Evolutionary conservation across 2,797 vertebrate genomes (phyloP).

Genomic region (Oreortyx pictus): DNA sequence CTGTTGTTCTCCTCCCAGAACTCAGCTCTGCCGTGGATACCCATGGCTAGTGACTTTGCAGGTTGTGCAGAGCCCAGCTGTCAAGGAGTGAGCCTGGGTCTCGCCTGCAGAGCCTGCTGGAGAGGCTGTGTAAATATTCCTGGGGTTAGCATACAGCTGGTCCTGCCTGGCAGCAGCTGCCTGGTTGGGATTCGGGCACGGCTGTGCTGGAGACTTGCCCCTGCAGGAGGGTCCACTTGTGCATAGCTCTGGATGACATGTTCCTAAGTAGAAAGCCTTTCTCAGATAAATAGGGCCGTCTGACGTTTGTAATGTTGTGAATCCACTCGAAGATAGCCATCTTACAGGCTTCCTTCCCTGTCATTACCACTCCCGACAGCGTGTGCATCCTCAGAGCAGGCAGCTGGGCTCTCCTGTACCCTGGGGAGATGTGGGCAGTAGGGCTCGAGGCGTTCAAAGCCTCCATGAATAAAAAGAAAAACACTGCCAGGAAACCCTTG

Average conservation of each 20-base stretch:
- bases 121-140: slow-evolving; percentile 31
- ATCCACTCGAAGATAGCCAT: background rate
- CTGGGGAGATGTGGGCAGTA: background rate
- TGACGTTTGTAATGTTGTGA: background rate
- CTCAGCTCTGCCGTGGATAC: background rate
- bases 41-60: background rate
- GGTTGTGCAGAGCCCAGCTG: fast-evolving
- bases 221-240: background rate
- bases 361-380: background rate
- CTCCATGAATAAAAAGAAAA: background rate
- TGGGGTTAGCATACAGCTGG: background rate
- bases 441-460: background rate
- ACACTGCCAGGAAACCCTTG: background rate
- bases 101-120: slow-evolving; percentile 10
- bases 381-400: background rate
- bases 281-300: background rate
- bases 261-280: background rate
- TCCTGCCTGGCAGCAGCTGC: background rate
- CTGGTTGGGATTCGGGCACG: background rate
- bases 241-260: background rate
- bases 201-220: background rate
- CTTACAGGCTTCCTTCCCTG: background rate
- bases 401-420: background rate
- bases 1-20: fast-evolving
- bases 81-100: background rate